Base-by-base conservation (phyloP, 2,888 invertebrate species). In the Crematogaster levior region DNA sequence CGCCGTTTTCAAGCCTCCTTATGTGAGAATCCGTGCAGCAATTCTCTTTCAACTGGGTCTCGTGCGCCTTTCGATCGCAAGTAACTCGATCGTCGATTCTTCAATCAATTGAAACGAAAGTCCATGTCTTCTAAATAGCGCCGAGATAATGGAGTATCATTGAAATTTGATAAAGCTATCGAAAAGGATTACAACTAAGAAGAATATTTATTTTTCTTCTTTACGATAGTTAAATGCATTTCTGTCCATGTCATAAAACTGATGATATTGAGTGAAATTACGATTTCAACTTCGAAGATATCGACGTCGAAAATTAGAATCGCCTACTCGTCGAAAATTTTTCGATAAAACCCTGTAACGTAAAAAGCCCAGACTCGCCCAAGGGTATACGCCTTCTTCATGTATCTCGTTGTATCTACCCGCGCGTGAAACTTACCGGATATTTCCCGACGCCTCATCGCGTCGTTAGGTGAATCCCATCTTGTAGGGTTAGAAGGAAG, bases 391-490 rank as follows among this genome's bases (percentile, higher is more conserved):
- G 70, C 77, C 77, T 70, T 79, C 77, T 43, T 21, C 70, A n/a
- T 70, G 70, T 79, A 79, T 79, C 77, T 70, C 40, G 34, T 24
- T 24, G 77, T 40, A 79, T 79, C 77, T 79, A 70, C 15, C 56
- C 30, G 77, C 34, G 68, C 70, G 56, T 34, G 43, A 79, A 73
- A 56, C 77, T 34, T 30, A 51, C 84, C 80, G 82, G 83, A 56
- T 75, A 77, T 82, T 74, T 82, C 84, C 73, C 60, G 80, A 53
- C 81, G 74, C 73, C 73, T 58, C 89, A 89, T 74, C 84, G 81
- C 75, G 83, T 89, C 84, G 87, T 89, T 89, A 89, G 80, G 83
- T 84, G 82, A 65, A 85, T 85, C 87, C 81, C 73, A 77, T 58
- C 40, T 40, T 43, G 58, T 53, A 48, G 48, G 65, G 65, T 58